These are phyloP conservation scores for Hiodon tergisus DNA, from an alignment of 2,113 vertebrate species.

Conservation along the genomic window DNA sequence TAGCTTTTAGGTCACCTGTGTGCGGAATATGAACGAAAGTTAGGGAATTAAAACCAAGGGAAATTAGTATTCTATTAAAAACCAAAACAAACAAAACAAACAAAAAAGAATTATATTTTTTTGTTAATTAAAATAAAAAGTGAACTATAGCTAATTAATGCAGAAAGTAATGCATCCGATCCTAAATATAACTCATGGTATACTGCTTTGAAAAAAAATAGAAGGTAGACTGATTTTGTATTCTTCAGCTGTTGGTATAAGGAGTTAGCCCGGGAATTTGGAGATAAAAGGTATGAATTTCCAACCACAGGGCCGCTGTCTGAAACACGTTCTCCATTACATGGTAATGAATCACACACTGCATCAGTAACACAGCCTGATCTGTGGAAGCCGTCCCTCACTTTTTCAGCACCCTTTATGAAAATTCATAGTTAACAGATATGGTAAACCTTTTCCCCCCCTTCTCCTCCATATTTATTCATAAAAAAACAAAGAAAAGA, in stretches of 20 bases:
- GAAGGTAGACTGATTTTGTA: no score
- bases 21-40: no score
- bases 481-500: neutral
- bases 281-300: slow-evolving; percentile 2
- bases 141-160: no score
- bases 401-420: slow-evolving; percentile 3
- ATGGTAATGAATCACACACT: neutral
- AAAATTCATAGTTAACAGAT: neutral
- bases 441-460: neutral
- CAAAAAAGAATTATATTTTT: no score
- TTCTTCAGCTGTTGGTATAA: neutral
- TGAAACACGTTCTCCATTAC: neutral
- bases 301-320: neutral
- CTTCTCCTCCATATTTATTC: neutral
- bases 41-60: no score
- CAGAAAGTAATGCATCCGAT: no score
- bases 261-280: neutral
- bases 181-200: no score
- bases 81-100: no score
- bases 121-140: no score
- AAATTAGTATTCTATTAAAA: no score
- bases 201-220: no score
- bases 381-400: slow-evolving; percentile 10
- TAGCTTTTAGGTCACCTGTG: no score
- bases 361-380: slow-evolving; percentile 4